These are phyloP conservation scores for Percopsis transmontana DNA, from an alignment of 2,113 vertebrate species.

Conservation along the genomic window DNA sequence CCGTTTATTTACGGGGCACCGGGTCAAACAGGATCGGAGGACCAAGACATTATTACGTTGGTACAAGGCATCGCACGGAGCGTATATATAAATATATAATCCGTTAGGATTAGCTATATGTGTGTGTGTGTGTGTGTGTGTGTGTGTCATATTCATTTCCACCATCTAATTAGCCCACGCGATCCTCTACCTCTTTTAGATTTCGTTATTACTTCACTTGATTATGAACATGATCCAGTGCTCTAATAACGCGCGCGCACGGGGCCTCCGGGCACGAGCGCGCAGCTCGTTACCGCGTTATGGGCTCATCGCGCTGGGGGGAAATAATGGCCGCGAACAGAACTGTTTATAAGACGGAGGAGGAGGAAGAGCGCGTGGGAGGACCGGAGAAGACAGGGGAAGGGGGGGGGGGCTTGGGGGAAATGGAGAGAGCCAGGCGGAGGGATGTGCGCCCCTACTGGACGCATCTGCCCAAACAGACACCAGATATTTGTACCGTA, in stretches of 20 bases:
- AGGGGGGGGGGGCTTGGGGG: neutral
- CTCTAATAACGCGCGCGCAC: too few relatives aligned
- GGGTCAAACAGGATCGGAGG: neutral
- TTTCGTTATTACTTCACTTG: too few relatives aligned
- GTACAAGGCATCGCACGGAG: too few relatives aligned
- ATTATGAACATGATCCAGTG: too few relatives aligned
- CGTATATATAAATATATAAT: too few relatives aligned
- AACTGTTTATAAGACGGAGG: conserved; percentile 40
- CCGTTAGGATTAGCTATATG: too few relatives aligned
- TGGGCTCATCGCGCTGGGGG: conserved; percentile 32
- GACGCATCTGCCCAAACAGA: conserved; percentile 4
- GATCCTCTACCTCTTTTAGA: conserved; percentile 6
- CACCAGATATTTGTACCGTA: too few relatives aligned
- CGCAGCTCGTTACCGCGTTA: conserved; percentile 5
- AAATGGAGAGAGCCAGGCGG: neutral
- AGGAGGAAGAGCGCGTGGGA: conserved; percentile 1
- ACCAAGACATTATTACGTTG: neutral
- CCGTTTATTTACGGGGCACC: too few relatives aligned
- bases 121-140: too few relatives aligned
- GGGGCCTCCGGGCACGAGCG: too few relatives aligned
- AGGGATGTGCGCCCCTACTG: conserved; percentile 51
- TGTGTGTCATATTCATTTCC: neutral
- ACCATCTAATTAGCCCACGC: conserved; percentile 45
- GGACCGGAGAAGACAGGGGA: conserved; percentile 26
- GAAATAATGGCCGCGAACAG: conserved; percentile 9